These are phyloP conservation scores for Campoletis sonorensis DNA, from an alignment of 1,140 invertebrate genomes.

Conservation along the genomic window DNA sequence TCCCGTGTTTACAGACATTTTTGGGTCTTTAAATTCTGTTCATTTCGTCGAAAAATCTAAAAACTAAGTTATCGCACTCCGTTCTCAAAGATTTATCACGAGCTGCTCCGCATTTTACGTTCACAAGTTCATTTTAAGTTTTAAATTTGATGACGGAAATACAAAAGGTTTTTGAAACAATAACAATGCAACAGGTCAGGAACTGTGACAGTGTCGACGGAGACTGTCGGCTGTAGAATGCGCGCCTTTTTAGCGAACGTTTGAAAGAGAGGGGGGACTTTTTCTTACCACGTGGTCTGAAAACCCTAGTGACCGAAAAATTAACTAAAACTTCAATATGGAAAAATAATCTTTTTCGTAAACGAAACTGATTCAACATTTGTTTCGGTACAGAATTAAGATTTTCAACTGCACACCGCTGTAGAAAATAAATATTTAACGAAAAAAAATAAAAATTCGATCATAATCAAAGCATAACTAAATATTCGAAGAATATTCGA, in stretches of 20 bases:
- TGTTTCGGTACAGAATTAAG: no score
- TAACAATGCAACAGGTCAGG: neutral
- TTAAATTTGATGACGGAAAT: neutral
- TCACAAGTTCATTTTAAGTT: no score
- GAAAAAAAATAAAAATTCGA: no score
- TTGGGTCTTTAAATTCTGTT: neutral
- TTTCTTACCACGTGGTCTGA: neutral
- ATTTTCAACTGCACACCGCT: no score
- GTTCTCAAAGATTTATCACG: neutral
- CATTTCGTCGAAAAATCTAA: neutral
- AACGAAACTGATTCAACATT: no score
- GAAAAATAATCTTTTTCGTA: no score
- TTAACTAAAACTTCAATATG: no score
- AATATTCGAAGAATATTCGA: no score
- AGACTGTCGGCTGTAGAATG: neutral
- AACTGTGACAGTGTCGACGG: neutral
- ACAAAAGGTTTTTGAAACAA: neutral
- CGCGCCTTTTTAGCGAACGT: neutral
- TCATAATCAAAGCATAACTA: no score
- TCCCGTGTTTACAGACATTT: slow-evolving; percentile 65
- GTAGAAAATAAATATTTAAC: no score
- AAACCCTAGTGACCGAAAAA: neutral
- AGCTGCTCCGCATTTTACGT: no score
- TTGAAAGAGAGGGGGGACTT: neutral
- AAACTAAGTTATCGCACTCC: neutral